Evolutionary conservation across 2,888 invertebrate species (phyloP), one percentile per base, ranked within the genome.

Genomic region (Nomada goodeniana): DNA sequence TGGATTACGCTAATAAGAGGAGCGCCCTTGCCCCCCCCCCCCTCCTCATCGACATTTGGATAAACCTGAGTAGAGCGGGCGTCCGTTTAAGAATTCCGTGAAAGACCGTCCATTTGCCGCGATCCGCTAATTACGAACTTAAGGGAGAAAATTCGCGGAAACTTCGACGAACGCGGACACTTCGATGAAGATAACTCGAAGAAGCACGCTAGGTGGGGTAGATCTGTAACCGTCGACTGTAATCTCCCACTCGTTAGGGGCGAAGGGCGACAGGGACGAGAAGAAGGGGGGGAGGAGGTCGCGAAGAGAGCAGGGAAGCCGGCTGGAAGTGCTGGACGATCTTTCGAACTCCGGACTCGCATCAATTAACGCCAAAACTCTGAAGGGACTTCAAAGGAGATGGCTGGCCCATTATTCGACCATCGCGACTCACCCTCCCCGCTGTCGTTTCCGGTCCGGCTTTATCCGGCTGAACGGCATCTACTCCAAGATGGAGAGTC

Each of bases 331-430:
- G 83, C 80, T 76, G 70, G 76, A 53, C 80, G 89, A 89, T 90
- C 89, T 89, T 87, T 86, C 87, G 82, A 89, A 88, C 88, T 87
- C 84, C 86, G 84, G 89, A 88, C 90, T 91, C 89, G 89, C 91
- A 90, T 92, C 91, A 91, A 92, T 91, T 92, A 92, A 90, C 88
- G 89, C 89, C 83, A 88, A 91, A 91, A 91, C 90, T 91, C 89
- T 86, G 87, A 83, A 86, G 85, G 86, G 90, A 89, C 90, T 91
- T 92, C 90, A 89, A 89, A 89, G 90, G 86, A 88, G 87, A 89
- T 86, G 85, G 77, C 83, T 83, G 80, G 85, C 87, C 88, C 86
- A 90, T 91, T 91, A 92, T 90, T 91, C 88, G 88, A 82, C 82
- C 86, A 85, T 80, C 75, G 67, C 74, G 60, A 63, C 60, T 57